Conservation (phyloP, 37 sponge, comb jelly and placozoan species). For the Ephydatia muelleri region DNA sequence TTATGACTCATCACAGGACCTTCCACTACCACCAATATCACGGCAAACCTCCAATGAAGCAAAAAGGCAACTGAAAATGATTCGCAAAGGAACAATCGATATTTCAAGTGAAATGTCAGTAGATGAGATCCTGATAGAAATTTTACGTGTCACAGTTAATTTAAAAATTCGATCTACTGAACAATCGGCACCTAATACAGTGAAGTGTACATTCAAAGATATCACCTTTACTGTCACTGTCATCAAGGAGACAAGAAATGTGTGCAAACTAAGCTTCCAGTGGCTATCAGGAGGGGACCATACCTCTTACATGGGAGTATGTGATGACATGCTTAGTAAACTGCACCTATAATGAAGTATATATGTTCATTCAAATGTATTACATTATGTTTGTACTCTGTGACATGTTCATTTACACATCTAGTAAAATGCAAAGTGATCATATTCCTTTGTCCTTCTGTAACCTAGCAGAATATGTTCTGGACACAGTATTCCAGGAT, state of each 20-base stretch:
- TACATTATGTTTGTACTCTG: too few species aligned
- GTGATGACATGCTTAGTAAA: slow-evolving; percentile 26
- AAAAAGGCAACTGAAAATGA: neutral
- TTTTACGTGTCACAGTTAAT: slow-evolving; percentile 34
- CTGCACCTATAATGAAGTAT: too few species aligned
- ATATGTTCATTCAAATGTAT: too few species aligned
- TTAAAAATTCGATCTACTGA: slow-evolving; percentile 28
- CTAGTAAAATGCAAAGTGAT: neutral
- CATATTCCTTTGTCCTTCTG: slow-evolving; percentile 8
- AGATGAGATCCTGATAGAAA: slow-evolving; percentile 45
- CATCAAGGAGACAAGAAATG: slow-evolving; percentile 4
- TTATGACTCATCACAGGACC: neutral
- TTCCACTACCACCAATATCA: neutral
- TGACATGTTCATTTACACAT: too few species aligned
- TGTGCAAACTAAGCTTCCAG: slow-evolving; percentile 51
- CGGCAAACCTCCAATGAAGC: neutral
- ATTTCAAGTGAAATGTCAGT: slow-evolving; percentile 15
- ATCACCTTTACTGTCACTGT: slow-evolving; percentile 23
- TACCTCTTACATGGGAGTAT: slow-evolving; percentile 16
- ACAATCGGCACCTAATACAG: neutral
- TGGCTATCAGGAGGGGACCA: slow-evolving; percentile 50
- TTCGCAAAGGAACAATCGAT: neutral
- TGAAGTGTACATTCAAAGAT: slow-evolving; percentile 12
- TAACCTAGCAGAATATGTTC: slow-evolving; percentile 31
- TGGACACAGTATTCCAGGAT: slow-evolving; percentile 42